phyloP scores from a whole-genome alignment of 2,888 invertebrate genomes.

The Nasonovia ribisnigri region DNA sequence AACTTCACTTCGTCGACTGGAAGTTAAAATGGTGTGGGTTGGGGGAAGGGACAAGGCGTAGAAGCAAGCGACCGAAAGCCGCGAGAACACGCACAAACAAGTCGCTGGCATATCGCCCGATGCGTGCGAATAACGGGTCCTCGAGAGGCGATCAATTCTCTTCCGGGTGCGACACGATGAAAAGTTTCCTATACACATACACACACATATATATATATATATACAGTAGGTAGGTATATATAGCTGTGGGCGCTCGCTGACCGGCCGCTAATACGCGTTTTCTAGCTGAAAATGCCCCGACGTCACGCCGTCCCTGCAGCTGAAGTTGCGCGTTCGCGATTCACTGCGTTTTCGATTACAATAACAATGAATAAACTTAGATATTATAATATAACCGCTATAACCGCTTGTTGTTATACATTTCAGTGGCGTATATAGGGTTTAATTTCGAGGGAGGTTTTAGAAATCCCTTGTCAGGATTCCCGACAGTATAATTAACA shows the following conservation, averaged over 20 bases:
- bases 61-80: neutral
- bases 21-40: neutral
- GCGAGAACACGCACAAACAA: conserved; percentile 24
- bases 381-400: neutral
- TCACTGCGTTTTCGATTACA: neutral
- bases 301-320: neutral
- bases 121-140: conserved; percentile 58
- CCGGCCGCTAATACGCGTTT: neutral
- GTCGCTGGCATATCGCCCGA: conserved; percentile 58
- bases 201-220: neutral
- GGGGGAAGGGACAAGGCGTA: neutral
- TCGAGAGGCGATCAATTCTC: conserved; percentile 44
- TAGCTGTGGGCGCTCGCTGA: neutral
- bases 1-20: neutral
- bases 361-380: neutral
- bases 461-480: no score
- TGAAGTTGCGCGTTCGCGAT: neutral
- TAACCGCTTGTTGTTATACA: neutral
- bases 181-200: neutral
- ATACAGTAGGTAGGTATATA: neutral
- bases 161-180: neutral
- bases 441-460: no score
- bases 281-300: neutral
- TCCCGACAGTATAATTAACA: no score
- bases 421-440: no score